phyloP scores from a whole-genome alignment of 2,888 invertebrate species.

The Clitarchus hookeri region DNA sequence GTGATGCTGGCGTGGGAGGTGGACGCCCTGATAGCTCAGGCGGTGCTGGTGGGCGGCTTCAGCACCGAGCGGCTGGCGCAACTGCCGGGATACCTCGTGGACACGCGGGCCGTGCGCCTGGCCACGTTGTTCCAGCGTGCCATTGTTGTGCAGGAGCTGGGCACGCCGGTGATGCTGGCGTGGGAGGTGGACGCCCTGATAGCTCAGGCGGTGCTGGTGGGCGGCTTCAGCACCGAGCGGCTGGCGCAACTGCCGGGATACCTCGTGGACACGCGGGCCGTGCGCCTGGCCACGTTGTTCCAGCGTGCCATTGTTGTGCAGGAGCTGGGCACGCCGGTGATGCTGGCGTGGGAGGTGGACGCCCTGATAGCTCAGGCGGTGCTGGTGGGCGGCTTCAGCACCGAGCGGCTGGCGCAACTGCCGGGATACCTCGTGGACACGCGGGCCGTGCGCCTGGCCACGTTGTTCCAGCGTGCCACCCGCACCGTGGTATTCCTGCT shows the following conservation, averaged over 20 bases:
- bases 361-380: conserved; percentile 23
- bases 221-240: neutral
- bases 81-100: neutral
- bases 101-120: conserved; percentile 26
- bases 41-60: conserved; percentile 25
- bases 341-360: conserved; percentile 29
- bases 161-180: neutral
- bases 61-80: neutral
- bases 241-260: conserved; percentile 19
- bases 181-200: conserved; percentile 30
- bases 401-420: neutral
- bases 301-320: conserved; percentile 15
- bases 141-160: conserved; percentile 22
- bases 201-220: conserved; percentile 22
- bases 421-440: neutral
- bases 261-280: conserved; percentile 20
- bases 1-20: conserved; percentile 24
- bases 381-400: conserved; percentile 17
- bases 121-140: too few relatives aligned
- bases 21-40: conserved; percentile 15
- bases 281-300: conserved; percentile 29
- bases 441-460: conserved; percentile 29
- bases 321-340: neutral
- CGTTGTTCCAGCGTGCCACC: conserved; percentile 22
- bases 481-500: conserved; percentile 18